Conservation (phyloP, 2,113 vertebrate species). For the Procapra przewalskii region DNA sequence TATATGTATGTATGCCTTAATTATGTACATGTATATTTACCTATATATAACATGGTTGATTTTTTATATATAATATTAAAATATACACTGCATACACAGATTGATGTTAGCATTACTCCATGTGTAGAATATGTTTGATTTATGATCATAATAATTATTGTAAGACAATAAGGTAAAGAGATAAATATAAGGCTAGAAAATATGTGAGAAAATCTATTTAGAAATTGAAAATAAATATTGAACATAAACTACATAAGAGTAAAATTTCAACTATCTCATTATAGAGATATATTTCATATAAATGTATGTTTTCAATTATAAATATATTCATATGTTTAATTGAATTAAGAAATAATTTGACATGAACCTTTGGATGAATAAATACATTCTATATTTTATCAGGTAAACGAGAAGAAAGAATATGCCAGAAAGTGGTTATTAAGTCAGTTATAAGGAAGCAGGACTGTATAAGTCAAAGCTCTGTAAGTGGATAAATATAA, state of each 20-base stretch:
- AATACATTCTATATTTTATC: slow-evolving; percentile 73
- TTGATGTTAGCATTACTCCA: background rate
- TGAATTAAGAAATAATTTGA: slow-evolving; percentile 13
- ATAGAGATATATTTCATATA: background rate
- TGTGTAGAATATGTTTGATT: background rate
- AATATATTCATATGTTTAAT: background rate
- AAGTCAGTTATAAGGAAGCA: slow-evolving; percentile 94
- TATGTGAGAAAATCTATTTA: background rate
- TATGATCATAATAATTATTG: background rate
- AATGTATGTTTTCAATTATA: background rate
- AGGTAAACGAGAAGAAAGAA: slow-evolving; percentile 96
- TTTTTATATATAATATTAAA: background rate
- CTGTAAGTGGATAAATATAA: slow-evolving; percentile 83
- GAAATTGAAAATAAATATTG: slow-evolving; percentile 4
- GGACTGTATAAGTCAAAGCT: slow-evolving; percentile 93
- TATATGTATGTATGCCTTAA: background rate
- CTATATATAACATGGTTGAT: background rate
- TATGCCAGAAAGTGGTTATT: slow-evolving; percentile 94
- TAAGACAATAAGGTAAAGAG: background rate
- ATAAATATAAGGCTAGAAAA: background rate
- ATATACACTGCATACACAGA: background rate
- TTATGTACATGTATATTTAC: background rate
- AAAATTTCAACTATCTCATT: background rate
- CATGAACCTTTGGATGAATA: background rate
- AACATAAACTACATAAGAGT: background rate